phyloP scores from a whole-genome alignment of 2,797 vertebrate genomes.

The Enteromius radiatus region DNA sequence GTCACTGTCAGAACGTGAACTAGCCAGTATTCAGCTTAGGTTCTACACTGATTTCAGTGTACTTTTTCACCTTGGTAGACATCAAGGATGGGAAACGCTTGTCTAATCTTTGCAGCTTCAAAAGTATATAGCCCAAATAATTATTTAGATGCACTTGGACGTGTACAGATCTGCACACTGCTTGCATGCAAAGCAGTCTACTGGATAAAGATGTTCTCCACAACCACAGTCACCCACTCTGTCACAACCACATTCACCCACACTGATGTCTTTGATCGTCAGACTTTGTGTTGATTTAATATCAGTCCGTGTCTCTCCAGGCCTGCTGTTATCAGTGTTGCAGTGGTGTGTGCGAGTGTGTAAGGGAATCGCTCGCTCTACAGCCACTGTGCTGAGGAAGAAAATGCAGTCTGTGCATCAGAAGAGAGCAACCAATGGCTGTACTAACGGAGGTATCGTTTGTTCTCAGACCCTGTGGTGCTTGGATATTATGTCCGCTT shows the following conservation, averaged over 20 bases:
- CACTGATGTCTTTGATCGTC: neutral
- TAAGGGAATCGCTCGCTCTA: constrained; percentile 70
- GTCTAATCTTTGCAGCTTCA: neutral
- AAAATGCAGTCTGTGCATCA: constrained; percentile 61
- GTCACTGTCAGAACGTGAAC: neutral
- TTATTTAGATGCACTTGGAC: neutral
- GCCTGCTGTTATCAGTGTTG: constrained; percentile 74
- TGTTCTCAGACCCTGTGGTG: neutral
- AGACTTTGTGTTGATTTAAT: neutral
- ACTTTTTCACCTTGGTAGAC: neutral
- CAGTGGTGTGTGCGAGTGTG: constrained; percentile 71
- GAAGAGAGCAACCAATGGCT: constrained; percentile 5
- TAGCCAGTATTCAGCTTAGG: neutral
- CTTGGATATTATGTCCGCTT: neutral
- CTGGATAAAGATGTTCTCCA: neutral
- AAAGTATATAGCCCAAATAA: neutral
- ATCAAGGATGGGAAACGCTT: neutral
- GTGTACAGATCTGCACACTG: constrained; percentile 12
- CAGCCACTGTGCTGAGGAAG: constrained; percentile 73
- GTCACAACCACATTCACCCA: neutral
- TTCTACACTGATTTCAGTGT: neutral
- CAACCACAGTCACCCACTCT: neutral
- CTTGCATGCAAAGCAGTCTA: neutral
- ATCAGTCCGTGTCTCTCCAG: constrained; percentile 70
- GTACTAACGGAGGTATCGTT: constrained; percentile 55